A percentile compares a stretch with the other conserved stretches of the same genome.
phyloP scores from a whole-genome alignment of 2,797 vertebrate species.

The Pachyuromys duprasi region DNA sequence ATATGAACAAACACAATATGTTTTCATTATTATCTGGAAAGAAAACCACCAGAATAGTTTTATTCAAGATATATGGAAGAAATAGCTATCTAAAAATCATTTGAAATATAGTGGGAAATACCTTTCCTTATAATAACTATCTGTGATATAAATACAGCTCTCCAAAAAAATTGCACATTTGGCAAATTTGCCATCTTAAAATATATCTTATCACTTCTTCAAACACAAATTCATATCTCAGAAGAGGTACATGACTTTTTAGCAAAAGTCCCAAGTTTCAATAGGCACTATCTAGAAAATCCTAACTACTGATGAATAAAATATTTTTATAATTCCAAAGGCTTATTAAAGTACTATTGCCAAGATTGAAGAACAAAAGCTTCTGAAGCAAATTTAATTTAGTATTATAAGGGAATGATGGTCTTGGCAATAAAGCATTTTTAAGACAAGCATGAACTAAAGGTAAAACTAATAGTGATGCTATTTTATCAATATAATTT shows the following conservation, averaged over 20 bases:
- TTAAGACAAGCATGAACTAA: not conserved
- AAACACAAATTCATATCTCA: not conserved
- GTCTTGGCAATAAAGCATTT: not conserved
- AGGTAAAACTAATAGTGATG: not conserved
- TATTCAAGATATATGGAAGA: not conserved
- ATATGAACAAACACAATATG: not conserved
- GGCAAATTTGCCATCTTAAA: not conserved
- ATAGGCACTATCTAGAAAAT: not conserved
- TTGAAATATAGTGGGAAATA: not conserved
- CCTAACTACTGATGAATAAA: not conserved
- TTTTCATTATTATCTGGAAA: not conserved
- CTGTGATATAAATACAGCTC: conserved; percentile 28
- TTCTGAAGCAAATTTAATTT: conserved; percentile 14
- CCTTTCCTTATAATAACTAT: not conserved
- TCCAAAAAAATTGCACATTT: not conserved
- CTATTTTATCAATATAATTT: not conserved
- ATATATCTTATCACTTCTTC: not conserved
- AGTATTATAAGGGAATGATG: not conserved
- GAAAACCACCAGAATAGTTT: not conserved
- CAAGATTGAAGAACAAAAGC: not conserved
- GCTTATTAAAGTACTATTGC: not conserved
- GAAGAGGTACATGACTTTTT: not conserved
- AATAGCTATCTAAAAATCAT: not conserved
- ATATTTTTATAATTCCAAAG: not conserved
- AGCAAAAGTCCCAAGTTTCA: not conserved